Conservation (phyloP, 1,140 invertebrate genomes). For the Diorhabda carinulata region DNA sequence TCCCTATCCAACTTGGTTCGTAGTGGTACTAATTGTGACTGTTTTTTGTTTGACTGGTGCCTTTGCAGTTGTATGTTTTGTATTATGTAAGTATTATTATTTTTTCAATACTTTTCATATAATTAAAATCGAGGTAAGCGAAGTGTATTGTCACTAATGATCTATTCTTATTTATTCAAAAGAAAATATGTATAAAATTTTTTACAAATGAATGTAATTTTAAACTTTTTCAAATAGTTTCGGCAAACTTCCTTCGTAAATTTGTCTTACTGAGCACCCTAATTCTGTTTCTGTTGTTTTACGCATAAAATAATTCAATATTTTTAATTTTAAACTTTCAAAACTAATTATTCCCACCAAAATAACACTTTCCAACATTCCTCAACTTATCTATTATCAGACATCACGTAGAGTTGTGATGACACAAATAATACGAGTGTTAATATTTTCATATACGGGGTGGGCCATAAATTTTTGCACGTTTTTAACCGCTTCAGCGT, state of each 20-base stretch:
- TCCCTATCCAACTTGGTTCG: constrained; percentile 39
- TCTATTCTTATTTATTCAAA: not conserved
- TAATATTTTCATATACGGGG: not conserved
- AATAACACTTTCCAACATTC: no score
- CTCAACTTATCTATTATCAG: no score
- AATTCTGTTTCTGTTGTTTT: no score
- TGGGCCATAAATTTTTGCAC: not conserved
- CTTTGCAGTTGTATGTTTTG: constrained; percentile 38
- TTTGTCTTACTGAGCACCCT: no score
- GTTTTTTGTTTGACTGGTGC: constrained; percentile 37
- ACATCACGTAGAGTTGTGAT: no score
- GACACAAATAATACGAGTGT: no score
- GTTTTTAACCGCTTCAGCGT: not conserved
- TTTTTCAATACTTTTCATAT: not conserved
- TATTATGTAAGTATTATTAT: constrained; percentile 42
- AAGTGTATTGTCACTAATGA: no score
- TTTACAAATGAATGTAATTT: not conserved
- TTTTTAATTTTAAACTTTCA: no score
- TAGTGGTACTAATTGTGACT: constrained; percentile 34
- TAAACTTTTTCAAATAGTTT: not conserved
- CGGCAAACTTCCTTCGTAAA: no score
- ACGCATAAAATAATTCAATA: no score
- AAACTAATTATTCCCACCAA: no score
- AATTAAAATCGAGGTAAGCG: not conserved
- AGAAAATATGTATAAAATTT: not conserved